Evolutionary conservation across 2,113 vertebrate genomes (phyloP), one percentile per base, ranked within the genome.

Genomic region (Nannobrachium achirus): DNA sequence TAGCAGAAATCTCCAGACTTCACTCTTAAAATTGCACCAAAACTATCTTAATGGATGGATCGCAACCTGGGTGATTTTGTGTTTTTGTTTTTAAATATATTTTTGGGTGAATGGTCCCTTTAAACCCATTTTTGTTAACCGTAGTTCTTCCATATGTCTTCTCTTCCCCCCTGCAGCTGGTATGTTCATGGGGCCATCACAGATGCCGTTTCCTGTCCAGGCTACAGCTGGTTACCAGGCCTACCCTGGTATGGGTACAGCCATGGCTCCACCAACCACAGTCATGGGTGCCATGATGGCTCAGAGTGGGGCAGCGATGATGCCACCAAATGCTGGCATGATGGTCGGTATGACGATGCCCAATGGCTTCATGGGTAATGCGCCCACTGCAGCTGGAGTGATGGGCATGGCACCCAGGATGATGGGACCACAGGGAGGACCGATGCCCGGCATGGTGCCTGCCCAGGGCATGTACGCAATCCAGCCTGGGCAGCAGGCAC

Each of bases 341-440:
- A 96, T 99, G 96, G 94, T 97, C 25, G 96, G 95, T 83, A 93
- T 99, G 94, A 96, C 94, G 0, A 94, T 98, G 92, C 95, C 96
- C 55, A 99, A 97, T 41, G 97, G 97, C 73, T 98, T 97, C 88
- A 95, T 96, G 93, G 96, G 96, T 60, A 92, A 92, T 5, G 61
- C 95, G 71, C 95, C 95, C 8, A 33, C 25, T 33, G 89, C 94
- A 41, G 75, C 94, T 8, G 95, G 94, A 18, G 92, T 96, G 82
- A 96, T 97, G 95, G 94, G 96, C 79, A 94, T 98, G 89, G 93
- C 96, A 57, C 96, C 95, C 4, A 94, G 93, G 69, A 92, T 97
- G 83, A 89, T 94, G 71, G 96, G 93, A 79, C 91, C 95, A 41
- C 97, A 95, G 87, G 83, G 82, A 0, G 93, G 93, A 38, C 93